Conservation (phyloP, 2,888 invertebrate genomes). For the Ecliptopera silaceata region DNA sequence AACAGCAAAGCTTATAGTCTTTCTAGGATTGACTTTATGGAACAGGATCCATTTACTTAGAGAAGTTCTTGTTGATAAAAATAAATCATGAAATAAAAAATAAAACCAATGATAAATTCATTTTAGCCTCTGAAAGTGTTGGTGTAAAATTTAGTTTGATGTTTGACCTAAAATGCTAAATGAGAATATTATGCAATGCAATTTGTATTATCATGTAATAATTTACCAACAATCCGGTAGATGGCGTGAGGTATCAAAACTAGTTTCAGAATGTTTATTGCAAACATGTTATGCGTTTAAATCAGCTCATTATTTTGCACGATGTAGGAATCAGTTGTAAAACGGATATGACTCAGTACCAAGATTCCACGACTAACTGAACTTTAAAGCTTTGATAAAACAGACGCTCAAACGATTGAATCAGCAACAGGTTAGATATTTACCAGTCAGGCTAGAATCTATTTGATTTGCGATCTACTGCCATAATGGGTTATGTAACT, state of each 20-base stretch:
- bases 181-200: constrained; percentile 28
- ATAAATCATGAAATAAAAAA: too few relatives aligned
- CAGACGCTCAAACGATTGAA: neutral
- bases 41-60: too few relatives aligned
- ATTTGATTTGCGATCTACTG: constrained; percentile 4
- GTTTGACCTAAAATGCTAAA: constrained; percentile 16
- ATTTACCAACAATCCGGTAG: constrained; percentile 19
- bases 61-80: too few relatives aligned
- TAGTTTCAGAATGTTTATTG: constrained; percentile 13
- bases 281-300: constrained; percentile 15
- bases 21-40: too few relatives aligned
- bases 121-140: too few relatives aligned
- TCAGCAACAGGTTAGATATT: constrained; percentile 19
- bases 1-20: too few relatives aligned
- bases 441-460: constrained; percentile 3
- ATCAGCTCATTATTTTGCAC: constrained; percentile 11
- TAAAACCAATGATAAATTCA: too few relatives aligned
- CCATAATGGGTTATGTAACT: constrained; percentile 2
- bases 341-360: constrained; percentile 18
- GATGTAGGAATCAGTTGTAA: constrained; percentile 13
- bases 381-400: constrained; percentile 4
- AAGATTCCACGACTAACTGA: constrained; percentile 5
- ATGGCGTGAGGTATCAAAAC: constrained; percentile 24
- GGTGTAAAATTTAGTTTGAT: neutral
- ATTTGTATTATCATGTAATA: constrained; percentile 19